phyloP scores from a whole-genome alignment of 2,113 vertebrate genomes.

The Cottus gobio region DNA sequence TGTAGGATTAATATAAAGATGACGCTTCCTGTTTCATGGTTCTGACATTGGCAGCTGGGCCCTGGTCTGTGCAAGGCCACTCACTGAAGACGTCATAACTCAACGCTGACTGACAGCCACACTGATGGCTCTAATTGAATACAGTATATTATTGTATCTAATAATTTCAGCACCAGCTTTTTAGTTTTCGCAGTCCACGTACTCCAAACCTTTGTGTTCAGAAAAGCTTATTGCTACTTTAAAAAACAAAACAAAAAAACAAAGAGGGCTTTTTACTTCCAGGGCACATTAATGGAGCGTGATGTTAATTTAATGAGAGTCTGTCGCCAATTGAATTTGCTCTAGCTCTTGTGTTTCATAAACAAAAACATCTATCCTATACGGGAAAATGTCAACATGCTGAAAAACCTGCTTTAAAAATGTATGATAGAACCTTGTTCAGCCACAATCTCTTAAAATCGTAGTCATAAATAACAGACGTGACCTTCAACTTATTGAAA shows the following conservation, averaged over 20 bases:
- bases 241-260: constrained; percentile 24
- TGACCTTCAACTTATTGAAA: background rate
- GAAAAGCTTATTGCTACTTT: constrained; percentile 26
- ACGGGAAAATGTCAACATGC: background rate
- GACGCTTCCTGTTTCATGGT: constrained; percentile 5
- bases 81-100: constrained; percentile 41
- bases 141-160: background rate
- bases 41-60: constrained; percentile 10
- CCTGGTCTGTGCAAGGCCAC: constrained; percentile 24
- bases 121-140: constrained; percentile 33
- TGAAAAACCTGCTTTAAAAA: constrained; percentile 13
- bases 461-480: background rate
- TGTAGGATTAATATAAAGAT: background rate
- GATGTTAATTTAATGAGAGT: constrained; percentile 54
- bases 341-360: background rate
- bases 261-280: constrained; percentile 39
- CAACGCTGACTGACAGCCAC: constrained; percentile 35
- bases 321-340: constrained; percentile 33
- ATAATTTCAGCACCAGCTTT: constrained; percentile 13
- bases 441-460: background rate
- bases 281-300: constrained; percentile 34
- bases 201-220: constrained; percentile 24
- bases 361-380: background rate
- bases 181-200: constrained; percentile 3
- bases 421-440: background rate